Evolutionary conservation across 2,113 vertebrate genomes (phyloP).

Genomic region (Onychostoma macrolepis): DNA sequence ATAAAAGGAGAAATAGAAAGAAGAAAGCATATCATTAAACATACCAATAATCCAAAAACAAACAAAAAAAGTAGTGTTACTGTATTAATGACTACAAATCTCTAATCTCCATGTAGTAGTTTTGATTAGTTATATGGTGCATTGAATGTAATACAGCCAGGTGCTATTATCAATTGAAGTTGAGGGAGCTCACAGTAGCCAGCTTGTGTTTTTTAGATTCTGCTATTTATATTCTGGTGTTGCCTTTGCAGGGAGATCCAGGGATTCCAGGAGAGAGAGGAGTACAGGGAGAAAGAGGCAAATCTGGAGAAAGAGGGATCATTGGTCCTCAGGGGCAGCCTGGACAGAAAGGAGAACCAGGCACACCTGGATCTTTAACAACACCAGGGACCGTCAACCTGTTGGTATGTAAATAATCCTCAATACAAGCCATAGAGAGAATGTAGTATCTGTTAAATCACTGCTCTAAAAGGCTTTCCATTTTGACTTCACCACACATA

Average conservation of each 20-base stretch:
- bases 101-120: neutral
- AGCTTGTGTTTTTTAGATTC: neutral
- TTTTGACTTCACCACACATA: neutral
- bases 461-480: neutral
- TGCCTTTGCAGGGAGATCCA: conserved; percentile 84
- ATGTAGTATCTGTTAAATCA: neutral
- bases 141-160: too few species aligned
- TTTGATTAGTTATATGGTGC: too few species aligned
- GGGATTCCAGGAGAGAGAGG: conserved; percentile 94
- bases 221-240: conserved; percentile 14
- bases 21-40: too few species aligned
- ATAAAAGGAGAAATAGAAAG: too few species aligned
- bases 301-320: conserved; percentile 78
- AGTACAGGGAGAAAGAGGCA: conserved; percentile 83
- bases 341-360: conserved; percentile 82
- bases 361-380: conserved; percentile 80
- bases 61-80: too few species aligned
- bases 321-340: conserved; percentile 76
- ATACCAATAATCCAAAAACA: neutral
- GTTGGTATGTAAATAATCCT: conserved; percentile 73
- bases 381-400: conserved; percentile 66
- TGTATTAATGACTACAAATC: neutral
- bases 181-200: neutral
- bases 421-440: neutral
- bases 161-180: too few species aligned